Percentiles rank a stretch among this genome's conserved stretches.
These are phyloP conservation scores for Chrysolophus pictus DNA, from an alignment of 2,797 vertebrate species.

Conservation along the genomic window DNA sequence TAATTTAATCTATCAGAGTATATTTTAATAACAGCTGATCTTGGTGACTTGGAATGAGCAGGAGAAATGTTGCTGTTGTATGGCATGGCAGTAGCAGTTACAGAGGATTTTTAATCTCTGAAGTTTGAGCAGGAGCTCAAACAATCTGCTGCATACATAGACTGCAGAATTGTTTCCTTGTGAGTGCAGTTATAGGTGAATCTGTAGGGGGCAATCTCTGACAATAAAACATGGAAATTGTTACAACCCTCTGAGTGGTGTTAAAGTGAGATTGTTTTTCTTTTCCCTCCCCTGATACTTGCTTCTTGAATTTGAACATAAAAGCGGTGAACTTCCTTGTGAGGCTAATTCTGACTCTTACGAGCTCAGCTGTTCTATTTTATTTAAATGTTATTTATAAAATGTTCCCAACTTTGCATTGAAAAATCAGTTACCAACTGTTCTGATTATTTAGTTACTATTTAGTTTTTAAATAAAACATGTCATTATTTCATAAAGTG, in stretches of 20 bases:
- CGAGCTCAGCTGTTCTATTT: neutral
- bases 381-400: neutral
- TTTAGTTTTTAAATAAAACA: neutral
- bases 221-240: conserved; percentile 51
- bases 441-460: neutral
- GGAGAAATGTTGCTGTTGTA: neutral
- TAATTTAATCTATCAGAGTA: neutral
- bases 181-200: conserved; percentile 34
- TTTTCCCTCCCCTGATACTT: neutral
- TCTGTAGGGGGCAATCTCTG: conserved; percentile 80
- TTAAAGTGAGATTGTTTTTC: neutral
- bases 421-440: neutral
- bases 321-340: neutral
- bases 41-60: neutral
- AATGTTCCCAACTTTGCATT: neutral
- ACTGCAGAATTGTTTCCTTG: neutral
- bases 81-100: neutral
- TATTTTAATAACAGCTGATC: neutral
- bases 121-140: neutral
- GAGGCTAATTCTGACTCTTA: neutral
- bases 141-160: rapidly evolving
- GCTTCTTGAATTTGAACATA: neutral
- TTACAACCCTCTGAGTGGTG: neutral
- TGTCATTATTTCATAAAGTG: neutral
- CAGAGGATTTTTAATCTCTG: neutral